Percentiles rank a stretch among this genome's conserved stretches.
Conservation (phyloP, 2,113 vertebrate species). For the Tylochromis polylepis region DNA sequence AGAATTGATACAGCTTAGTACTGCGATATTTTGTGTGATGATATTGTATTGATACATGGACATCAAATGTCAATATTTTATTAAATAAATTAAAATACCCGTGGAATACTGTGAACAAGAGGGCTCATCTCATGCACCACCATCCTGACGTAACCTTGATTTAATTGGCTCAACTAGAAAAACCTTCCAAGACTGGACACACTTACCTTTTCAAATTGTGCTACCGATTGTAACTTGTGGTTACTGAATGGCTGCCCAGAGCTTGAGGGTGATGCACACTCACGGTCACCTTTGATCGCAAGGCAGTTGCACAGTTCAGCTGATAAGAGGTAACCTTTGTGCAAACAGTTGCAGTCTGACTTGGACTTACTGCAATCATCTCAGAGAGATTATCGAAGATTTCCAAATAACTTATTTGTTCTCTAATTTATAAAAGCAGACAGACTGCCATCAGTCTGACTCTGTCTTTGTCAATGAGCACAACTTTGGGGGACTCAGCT, state of each 20-base stretch:
- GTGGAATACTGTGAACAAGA: background rate
- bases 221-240: background rate
- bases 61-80: background rate
- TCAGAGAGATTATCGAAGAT: background rate
- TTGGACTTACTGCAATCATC: background rate
- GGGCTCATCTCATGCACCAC: background rate
- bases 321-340: background rate
- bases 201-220: background rate
- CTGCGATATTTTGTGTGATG: background rate
- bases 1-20: background rate
- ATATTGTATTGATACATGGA: background rate
- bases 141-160: background rate
- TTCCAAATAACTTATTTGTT: background rate
- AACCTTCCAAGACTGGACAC: background rate
- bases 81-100: background rate
- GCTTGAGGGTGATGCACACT: background rate
- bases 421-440: background rate
- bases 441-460: background rate
- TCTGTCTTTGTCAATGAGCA: background rate
- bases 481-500: background rate
- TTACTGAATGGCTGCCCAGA: background rate
- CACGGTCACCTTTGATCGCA: too few species aligned
- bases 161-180: background rate
- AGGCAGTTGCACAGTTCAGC: background rate
- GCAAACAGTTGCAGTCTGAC: background rate